Evolutionary conservation across 2,888 invertebrate species (phyloP), one percentile per base, ranked within the genome.

Genomic region (Chrysolina haemoptera): DNA sequence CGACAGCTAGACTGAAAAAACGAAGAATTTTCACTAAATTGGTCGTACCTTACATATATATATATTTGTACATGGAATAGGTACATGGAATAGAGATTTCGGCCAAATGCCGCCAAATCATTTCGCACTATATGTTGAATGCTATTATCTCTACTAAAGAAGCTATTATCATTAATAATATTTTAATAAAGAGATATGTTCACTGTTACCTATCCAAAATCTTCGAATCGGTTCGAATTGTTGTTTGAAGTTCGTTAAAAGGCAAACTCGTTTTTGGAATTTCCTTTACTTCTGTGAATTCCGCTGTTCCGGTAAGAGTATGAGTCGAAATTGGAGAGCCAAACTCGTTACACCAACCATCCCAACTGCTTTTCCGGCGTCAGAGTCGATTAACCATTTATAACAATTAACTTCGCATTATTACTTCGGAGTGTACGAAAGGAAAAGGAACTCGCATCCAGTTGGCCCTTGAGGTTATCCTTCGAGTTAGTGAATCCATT

Each of bases 381-480:
- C 62, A 46, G 43, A 62, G 69, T 40, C 69, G 48, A 69, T 72
- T 62, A 46, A 12, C 68, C 71, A 72, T 72, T 72, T 67, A 72
- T 72, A 72, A 67, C 71, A 72, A 72, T 72, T 72, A 72, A 72
- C 35, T 72, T 72, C 71, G 62, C 71, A 72, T 72, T 72, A 72
- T 72, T 72, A 68, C 68, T 72, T 50, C 50, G 40, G 43, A 46
- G 62, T 62, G 50, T 50, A 27, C 48, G 27, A 50, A 22, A 46
- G 66, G 20, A 27, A 53, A 46, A 66, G 48, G 50, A 53, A 53
- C 20, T 48, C 35, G 50, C 14, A 65, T 46, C 27, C 48, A 48
- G 48, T 40, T 18, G 27, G 66, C 50, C 22, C n/a, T 48, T 4
- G 50, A 48, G 53, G 50, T 35, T 59, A 59, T 6, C 35, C 59